Evolutionary conservation across 2,113 vertebrate species (phyloP).

Genomic region (Meriones unguiculatus): DNA sequence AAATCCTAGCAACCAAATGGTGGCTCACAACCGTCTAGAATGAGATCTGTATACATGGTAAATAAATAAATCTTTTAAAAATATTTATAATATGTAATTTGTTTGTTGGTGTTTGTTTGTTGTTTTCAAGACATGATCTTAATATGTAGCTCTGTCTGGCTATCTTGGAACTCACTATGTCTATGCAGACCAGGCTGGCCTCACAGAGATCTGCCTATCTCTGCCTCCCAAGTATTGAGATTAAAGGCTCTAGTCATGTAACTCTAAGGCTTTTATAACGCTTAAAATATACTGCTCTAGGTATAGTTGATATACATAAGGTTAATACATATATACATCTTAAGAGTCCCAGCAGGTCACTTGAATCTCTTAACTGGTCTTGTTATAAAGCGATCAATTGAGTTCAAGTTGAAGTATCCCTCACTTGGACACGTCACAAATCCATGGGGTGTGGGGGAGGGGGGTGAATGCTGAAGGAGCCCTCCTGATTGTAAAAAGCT

Average conservation of each 20-base stretch:
- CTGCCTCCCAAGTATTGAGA: not conserved
- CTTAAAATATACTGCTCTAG: slow-evolving; percentile 21
- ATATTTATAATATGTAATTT: not conserved
- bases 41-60: too few species aligned
- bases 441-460: not conserved
- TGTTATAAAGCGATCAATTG: not conserved
- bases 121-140: not conserved
- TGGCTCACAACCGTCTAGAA: too few species aligned
- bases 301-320: slow-evolving; percentile 7
- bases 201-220: not conserved
- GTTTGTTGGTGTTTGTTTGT: not conserved
- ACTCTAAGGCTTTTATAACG: not conserved
- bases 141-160: not conserved
- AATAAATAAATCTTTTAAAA: not conserved
- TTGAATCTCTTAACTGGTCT: slow-evolving; percentile 26
- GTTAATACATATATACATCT: slow-evolving; percentile 19
- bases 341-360: not conserved
- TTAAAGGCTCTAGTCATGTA: not conserved
- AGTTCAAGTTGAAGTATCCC: slow-evolving; percentile 18
- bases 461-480: not conserved
- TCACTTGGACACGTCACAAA: not conserved
- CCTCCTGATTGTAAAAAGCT: not conserved
- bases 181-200: not conserved
- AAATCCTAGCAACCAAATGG: too few species aligned
- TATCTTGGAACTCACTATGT: not conserved